Evolutionary conservation across 1,140 invertebrate species (phyloP), one percentile per base, ranked within the genome.

Genomic region (Aphaenogaster ashmeadi): DNA sequence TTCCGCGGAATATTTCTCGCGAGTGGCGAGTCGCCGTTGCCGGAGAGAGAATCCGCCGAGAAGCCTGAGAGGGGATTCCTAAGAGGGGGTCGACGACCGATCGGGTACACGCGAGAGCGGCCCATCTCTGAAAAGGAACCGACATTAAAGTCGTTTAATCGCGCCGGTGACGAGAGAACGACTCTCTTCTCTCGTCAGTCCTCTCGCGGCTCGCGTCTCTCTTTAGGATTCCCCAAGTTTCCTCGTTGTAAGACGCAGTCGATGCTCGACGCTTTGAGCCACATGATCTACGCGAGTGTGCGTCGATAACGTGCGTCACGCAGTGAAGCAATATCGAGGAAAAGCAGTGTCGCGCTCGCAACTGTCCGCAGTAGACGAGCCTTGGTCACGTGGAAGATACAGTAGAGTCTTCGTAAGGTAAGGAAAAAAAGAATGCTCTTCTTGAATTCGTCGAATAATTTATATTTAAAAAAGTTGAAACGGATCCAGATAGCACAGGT

Each of bases 131-230:
- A 72, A 60, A 60, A 72, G 41, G 41, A 79, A 64, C 27, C 58
- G 18, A 66, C 58, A 74, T 78, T 56, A 71, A 83, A 83, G 66
- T 72, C 52, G 38, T 52, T 69, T 47, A 83, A 83, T 83, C 80
- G 54, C 13, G 41, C 47, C 15, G 21, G 41, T 44, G 64, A 56
- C 9, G 27, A 47, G 27, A 74, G 54, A 84, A 41, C 47, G n/a
- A 2, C 50, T 74, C 13, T 67, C 38, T 44, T 13, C 21, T 56
- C 38, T 33, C 52, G 38, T 52, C 75, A 52, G 36, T 52, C 33
- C 3, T 47, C n/a, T 54, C 66, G 56, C 8, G 13, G 11, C 41
- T 69, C 64, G 50, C 36, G 64, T 44, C 15, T 72, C 18, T 58
- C 54, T 83, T 74, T 60, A 13, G 27, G 8, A 74, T 84, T 74